Evolutionary conservation across 2,888 invertebrate genomes (phyloP), one percentile per base, ranked within the genome.

Genomic region (Drepanosiphum platanoidis): DNA sequence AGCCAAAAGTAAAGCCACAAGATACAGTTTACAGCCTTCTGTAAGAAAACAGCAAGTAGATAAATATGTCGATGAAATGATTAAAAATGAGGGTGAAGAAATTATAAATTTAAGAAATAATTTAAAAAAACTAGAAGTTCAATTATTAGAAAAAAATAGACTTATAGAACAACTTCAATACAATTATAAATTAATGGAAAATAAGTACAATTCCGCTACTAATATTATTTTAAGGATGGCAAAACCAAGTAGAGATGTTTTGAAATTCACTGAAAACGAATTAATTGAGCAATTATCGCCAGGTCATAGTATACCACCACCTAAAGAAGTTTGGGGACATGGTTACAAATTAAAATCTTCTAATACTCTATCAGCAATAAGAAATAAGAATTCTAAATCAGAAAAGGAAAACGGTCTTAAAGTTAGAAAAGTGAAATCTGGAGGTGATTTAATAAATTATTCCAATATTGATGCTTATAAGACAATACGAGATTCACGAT

Each of bases 1-100:
- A 82, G 86, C 87, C 27, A 79, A 87, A 75, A 86, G 86, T 66
- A 87, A 87, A 82, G 86, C 86, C 32, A 86, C n/a, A 22, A 46
- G 72, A 71, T 58, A 71, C 22, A 68, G 30, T 75, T 83, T 74
- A 75, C 84, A 84, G 58, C 84, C 77, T 36, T 70, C 66, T 15
- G 52, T 30, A 39, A 75, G 36, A 84, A 84, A 70, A 77, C 77
- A 77, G 15, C 58, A 77, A 58, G 77, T 66, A 34, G n/a, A 77
- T 58, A 75, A 66, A 84, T 68, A 39, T 52, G 74, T 83, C 27
- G 22, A 75, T 52, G 75, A 77, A 39, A 75, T 75, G 36, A 82
- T 82, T 61, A 77, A 77, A 84, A 84, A 36, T 39, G 75, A 84
- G 30, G 15, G 30, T 75, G 84, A 84, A 30, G 84, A 84, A 77